Evolutionary conservation across 2,888 invertebrate species (phyloP).

Genomic region (Dynastes tityus): DNA sequence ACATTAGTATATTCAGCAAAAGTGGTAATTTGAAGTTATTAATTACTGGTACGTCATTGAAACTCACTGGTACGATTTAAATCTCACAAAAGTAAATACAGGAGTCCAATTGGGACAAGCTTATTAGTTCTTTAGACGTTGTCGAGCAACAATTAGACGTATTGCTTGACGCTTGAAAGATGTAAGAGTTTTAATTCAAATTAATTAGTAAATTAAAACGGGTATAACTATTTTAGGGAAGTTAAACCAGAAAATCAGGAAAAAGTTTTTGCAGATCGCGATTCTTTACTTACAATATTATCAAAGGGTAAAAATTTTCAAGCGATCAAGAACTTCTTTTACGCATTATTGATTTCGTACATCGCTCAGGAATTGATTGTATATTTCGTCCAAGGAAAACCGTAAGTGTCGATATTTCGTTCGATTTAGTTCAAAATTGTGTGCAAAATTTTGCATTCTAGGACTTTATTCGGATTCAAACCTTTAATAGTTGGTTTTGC

Average conservation of each 20-base stretch:
- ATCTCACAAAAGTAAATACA: no score
- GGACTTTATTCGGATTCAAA: not conserved
- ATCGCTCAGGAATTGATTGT: slow-evolving; percentile 7
- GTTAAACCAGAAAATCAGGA: not conserved
- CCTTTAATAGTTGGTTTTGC: not conserved
- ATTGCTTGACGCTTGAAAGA: not conserved
- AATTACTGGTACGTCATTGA: no score
- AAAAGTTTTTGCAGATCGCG: not conserved
- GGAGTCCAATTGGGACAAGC: no score
- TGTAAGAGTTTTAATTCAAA: not conserved
- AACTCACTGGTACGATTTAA: no score
- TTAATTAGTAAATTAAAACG: no score
- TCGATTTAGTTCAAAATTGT: not conserved
- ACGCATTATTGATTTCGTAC: slow-evolving; percentile 11
- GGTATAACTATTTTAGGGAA: slow-evolving; percentile 12
- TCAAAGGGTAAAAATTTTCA: not conserved
- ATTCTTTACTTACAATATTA: slow-evolving; percentile 1
- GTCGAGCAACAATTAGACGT: no score
- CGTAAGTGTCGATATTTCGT: not conserved
- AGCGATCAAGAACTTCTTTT: slow-evolving; percentile 17
- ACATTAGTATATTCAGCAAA: no score
- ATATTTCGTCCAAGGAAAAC: not conserved
- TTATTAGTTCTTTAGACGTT: no score
- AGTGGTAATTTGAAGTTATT: no score
- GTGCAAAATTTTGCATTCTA: not conserved